These are phyloP conservation scores for Choloepus hoffmanni DNA, from an alignment of 2,113 vertebrate genomes.

Conservation along the genomic window DNA sequence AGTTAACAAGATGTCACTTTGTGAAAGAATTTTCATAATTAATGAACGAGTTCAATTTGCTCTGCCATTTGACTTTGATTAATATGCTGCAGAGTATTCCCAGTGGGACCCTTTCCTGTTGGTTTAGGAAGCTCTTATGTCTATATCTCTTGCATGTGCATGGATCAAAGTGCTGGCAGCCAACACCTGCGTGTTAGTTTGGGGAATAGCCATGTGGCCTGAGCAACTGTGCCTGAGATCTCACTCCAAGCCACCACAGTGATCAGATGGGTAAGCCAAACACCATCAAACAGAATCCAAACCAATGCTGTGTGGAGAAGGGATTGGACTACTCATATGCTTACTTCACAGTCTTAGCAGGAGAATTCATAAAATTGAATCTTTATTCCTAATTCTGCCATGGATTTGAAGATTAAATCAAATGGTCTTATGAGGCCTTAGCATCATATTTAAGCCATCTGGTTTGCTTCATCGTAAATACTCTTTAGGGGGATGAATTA, in stretches of 20 bases:
- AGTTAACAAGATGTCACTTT: slow-evolving; percentile 88
- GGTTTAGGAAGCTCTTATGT: slow-evolving; percentile 88
- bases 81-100: slow-evolving; percentile 87
- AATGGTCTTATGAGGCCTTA: not conserved
- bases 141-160: slow-evolving; percentile 83
- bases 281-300: not conserved
- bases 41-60: slow-evolving; percentile 90
- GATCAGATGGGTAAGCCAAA: not conserved
- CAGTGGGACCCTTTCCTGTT: slow-evolving; percentile 85
- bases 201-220: slow-evolving; percentile 75
- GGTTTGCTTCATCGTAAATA: not conserved
- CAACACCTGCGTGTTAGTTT: slow-evolving; percentile 60
- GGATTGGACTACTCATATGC: not conserved
- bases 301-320: not conserved
- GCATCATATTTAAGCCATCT: not conserved
- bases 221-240: slow-evolving; percentile 75
- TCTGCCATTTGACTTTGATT: slow-evolving; percentile 89
- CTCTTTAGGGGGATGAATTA: not conserved
- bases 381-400: not conserved
- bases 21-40: slow-evolving; percentile 90
- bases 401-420: not conserved
- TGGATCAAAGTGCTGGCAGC: slow-evolving; percentile 84
- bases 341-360: not conserved
- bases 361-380: not conserved
- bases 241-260: slow-evolving; percentile 56